Conservation (phyloP, 2,888 invertebrate genomes). For the Sussaba pulchella region DNA sequence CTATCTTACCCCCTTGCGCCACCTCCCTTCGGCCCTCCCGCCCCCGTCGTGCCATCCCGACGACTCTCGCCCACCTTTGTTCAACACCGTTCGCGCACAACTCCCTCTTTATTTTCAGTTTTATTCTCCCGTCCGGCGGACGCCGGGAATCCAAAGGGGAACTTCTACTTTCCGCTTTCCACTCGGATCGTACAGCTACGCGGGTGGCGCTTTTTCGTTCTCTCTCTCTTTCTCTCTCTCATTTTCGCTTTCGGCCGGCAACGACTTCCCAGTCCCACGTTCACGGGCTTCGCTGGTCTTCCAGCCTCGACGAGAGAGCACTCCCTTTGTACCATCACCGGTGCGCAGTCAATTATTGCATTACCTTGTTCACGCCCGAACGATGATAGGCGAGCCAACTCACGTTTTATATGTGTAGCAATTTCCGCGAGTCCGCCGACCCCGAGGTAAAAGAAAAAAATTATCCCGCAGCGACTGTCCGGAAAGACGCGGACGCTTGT, state of each 20-base stretch:
- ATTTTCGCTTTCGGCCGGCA: constrained; percentile 5
- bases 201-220: constrained; percentile 36
- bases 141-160: constrained; percentile 51
- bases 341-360: constrained; percentile 67
- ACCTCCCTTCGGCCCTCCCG: constrained; percentile 7
- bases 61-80: constrained; percentile 52
- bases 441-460: too few species aligned
- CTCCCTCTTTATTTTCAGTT: constrained; percentile 52
- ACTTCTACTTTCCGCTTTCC: constrained; percentile 47
- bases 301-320: constrained; percentile 25
- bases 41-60: too few species aligned
- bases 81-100: constrained; percentile 20
- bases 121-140: constrained; percentile 45
- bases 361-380: constrained; percentile 57
- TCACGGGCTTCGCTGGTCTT: constrained; percentile 29
- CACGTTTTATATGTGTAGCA: constrained; percentile 26
- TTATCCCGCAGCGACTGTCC: too few species aligned
- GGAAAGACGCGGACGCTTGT: constrained; percentile 24
- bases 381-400: constrained; percentile 14
- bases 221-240: too few species aligned
- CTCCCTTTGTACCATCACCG: constrained; percentile 26
- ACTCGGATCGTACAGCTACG: constrained; percentile 31
- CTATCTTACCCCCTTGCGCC: constrained; percentile 24
- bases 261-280: constrained; percentile 35
- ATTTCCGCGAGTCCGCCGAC: constrained; percentile 6